These are phyloP conservation scores for Creontiades dilutus DNA, from an alignment of 2,888 invertebrate species.

Conservation along the genomic window DNA sequence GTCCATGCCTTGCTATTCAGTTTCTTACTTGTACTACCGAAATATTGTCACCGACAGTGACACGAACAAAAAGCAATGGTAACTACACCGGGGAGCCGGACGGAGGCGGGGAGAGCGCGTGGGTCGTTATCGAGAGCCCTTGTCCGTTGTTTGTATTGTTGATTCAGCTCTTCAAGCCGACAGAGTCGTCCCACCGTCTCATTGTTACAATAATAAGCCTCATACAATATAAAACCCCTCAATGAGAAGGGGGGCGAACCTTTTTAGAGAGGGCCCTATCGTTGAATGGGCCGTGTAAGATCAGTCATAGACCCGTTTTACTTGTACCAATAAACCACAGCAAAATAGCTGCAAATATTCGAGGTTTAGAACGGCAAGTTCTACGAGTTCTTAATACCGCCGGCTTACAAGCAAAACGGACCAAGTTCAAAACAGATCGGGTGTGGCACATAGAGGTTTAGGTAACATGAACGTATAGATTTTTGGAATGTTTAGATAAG, in stretches of 20 bases:
- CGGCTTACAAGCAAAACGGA: too few relatives aligned
- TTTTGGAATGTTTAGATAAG: too few relatives aligned
- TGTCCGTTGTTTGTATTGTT: constrained; percentile 53
- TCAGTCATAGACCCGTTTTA: neutral
- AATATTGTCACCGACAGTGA: neutral
- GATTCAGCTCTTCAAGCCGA: constrained; percentile 65
- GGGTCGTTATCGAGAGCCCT: constrained; percentile 43
- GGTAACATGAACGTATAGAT: too few relatives aligned
- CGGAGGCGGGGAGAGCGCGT: constrained; percentile 27
- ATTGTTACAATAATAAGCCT: constrained; percentile 42
- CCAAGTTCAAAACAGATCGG: too few relatives aligned
- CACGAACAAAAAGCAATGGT: neutral
- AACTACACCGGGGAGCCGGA: neutral
- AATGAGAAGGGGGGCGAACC: neutral
- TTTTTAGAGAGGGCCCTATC: neutral
- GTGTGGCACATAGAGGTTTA: too few relatives aligned
- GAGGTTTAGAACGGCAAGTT: too few relatives aligned
- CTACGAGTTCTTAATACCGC: too few relatives aligned
- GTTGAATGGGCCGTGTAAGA: constrained; percentile 3
- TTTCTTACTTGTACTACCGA: neutral
- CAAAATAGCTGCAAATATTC: too few relatives aligned
- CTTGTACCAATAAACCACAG: too few relatives aligned
- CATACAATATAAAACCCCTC: neutral
- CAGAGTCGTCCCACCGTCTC: constrained; percentile 6
- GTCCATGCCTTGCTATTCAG: too few relatives aligned